Base-by-base conservation (phyloP, 2,113 vertebrate species). In the Peucedramus taeniatus region DNA sequence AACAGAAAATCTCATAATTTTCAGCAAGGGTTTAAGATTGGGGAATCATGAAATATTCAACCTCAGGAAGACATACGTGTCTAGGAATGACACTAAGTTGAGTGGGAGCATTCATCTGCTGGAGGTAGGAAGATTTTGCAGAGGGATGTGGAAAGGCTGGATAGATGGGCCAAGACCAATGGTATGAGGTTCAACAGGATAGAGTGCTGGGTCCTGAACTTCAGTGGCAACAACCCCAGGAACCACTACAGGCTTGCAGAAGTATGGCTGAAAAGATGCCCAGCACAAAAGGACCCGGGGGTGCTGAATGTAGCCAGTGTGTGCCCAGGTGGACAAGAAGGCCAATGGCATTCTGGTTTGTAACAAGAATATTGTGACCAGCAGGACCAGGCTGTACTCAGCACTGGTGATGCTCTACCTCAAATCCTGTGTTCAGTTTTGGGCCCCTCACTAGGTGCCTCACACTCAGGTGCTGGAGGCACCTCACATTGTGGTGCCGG, bases 181-280 rank as follows among this genome's bases (percentile, higher is more conserved):
- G 13, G 16, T 17, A 24, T 30, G 23, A 66, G 23, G 13, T n/a
- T 65, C 22, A 44, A n/a, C 11, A 51, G 39, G 27, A 10, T 5
- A 6, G 69, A 37, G 8, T 24, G 5, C 8, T 44, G 45, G 8
- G 27, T 57, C 10, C 37, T 57, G 12, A 7, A 33, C 15, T 20
- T 65, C 9, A 27, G 68, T 27, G 27, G 17, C 51, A 63, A 30
- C 28, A 37, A 66, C 19, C 37, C 15, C 33, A 89, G 27, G 10
- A 15, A 65, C 11, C 0, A 0, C 27, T 57, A 33, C 44, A 44
- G 22, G 13, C 23, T 44, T 42, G 33, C 27, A 35, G 33, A 57
- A 23, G 44, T 20, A 31, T 26, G 24, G 26, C 50, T 57, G 31
- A 31, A 31, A 56, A 56, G 49, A 42, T 15, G 16, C 3, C 21